phyloP scores from a whole-genome alignment of 2,888 invertebrate species.

The Oscheius onirici region DNA sequence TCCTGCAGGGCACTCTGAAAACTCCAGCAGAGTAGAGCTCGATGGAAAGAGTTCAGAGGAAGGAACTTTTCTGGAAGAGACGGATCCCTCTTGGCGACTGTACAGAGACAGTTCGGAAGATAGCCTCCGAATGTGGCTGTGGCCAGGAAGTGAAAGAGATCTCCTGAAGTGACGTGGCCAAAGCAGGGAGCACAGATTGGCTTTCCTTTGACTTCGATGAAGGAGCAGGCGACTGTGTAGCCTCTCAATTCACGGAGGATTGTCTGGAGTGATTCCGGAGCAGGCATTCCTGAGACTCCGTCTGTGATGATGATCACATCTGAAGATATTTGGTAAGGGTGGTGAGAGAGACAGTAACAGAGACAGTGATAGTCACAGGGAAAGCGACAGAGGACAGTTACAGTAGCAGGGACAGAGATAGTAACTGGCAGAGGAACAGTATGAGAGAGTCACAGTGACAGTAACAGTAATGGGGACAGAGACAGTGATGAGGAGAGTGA shows the following conservation, averaged over 20 bases:
- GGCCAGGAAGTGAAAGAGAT: conserved; percentile 82
- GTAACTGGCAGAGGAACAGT: too few species aligned
- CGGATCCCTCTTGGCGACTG: background rate
- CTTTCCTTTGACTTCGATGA: conserved; percentile 77
- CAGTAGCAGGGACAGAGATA: too few species aligned
- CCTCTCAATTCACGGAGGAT: conserved; percentile 81
- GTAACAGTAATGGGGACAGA: too few species aligned
- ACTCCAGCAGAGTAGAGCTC: conserved; percentile 78
- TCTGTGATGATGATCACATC: conserved; percentile 77
- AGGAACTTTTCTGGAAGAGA: background rate
- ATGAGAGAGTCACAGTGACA: too few species aligned
- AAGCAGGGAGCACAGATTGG: conserved; percentile 50
- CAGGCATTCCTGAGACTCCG: conserved; percentile 79
- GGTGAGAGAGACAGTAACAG: too few species aligned
- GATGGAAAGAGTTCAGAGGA: conserved; percentile 71
- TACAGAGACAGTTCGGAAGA: conserved; percentile 7
- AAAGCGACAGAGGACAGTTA: too few species aligned
- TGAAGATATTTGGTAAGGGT: too few species aligned
- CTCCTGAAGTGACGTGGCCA: conserved; percentile 81
- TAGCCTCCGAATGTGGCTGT: conserved; percentile 78
- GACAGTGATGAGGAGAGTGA: too few species aligned
- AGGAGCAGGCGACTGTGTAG: conserved; percentile 81
- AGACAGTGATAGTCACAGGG: too few species aligned
- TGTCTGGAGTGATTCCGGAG: conserved; percentile 81
- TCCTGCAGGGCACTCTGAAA: conserved; percentile 75